phyloP scores from a whole-genome alignment of 1,140 invertebrate genomes.

The Heliothis subflexa region DNA sequence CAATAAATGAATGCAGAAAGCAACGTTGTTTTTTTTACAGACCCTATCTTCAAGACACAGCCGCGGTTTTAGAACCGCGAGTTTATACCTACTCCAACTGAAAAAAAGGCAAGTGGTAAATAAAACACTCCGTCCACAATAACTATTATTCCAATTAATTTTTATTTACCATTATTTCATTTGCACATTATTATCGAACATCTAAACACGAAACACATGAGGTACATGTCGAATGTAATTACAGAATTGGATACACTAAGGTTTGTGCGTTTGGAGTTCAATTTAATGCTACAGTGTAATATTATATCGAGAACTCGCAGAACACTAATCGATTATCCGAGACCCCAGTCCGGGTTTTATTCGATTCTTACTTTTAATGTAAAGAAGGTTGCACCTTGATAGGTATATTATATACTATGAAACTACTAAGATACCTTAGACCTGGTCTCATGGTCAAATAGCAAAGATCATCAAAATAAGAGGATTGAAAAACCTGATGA shows the following conservation, averaged over 20 bases:
- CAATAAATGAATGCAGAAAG: constrained; percentile 61
- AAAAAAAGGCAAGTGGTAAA: constrained; percentile 35
- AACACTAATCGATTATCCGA: no score
- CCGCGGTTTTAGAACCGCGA: no score
- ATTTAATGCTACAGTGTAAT: neutral
- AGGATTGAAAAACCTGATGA: no score
- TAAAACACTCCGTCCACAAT: constrained; percentile 66
- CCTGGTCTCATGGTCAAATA: no score
- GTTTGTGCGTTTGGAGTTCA: constrained; percentile 54
- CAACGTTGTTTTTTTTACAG: constrained; percentile 47
- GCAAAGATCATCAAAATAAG: no score
- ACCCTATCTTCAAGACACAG: neutral
- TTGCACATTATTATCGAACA: constrained; percentile 67
- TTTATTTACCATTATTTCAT: constrained; percentile 70
- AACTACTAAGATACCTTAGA: no score
- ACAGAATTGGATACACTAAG: constrained; percentile 34
- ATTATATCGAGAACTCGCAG: no score
- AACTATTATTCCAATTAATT: constrained; percentile 76
- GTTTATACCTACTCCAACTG: neutral
- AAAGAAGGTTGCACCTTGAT: no score
- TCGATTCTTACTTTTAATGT: no score
- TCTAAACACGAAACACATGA: constrained; percentile 50
- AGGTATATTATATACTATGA: no score
- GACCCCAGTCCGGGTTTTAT: no score
- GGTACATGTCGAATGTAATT: constrained; percentile 55